Percentiles rank a stretch among this genome's conserved stretches.
These are phyloP conservation scores for Xanthostigma xanthostigma DNA, from an alignment of 2,888 invertebrate species.

Conservation along the genomic window DNA sequence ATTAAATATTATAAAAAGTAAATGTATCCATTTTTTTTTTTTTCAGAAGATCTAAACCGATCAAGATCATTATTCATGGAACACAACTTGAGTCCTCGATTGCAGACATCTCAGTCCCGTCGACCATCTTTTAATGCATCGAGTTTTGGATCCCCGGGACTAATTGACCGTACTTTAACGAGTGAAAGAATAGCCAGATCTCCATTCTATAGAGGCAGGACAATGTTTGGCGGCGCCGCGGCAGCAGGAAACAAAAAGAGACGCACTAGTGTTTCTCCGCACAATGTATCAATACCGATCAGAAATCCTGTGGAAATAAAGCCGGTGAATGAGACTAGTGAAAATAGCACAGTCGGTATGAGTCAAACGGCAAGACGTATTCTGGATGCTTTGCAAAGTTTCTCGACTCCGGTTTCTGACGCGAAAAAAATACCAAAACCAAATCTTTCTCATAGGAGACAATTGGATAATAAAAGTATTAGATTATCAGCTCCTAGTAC, in stretches of 20 bases:
- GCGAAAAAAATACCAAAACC: constrained; percentile 59
- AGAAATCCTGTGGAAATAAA: constrained; percentile 31
- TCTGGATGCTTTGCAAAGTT: constrained; percentile 64
- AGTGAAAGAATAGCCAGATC: constrained; percentile 36
- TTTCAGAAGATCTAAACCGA: constrained; percentile 21
- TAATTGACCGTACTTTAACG: constrained; percentile 29
- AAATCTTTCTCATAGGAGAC: constrained; percentile 6
- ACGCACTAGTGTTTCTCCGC: neutral
- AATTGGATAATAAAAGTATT: constrained; percentile 12
- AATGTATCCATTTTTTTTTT: constrained; percentile 6
- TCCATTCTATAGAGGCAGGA: constrained; percentile 61
- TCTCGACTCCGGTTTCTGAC: constrained; percentile 65
- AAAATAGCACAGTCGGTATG: constrained; percentile 30
- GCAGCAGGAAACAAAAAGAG: no score
- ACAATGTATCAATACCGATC: constrained; percentile 5
- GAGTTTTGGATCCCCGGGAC: constrained; percentile 25
- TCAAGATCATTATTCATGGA: constrained; percentile 28
- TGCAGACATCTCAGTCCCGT: constrained; percentile 23
- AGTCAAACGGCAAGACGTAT: constrained; percentile 66
- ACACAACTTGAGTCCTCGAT: constrained; percentile 15
- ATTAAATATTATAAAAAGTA: no score
- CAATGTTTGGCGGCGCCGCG: constrained; percentile 60
- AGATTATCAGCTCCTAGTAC: constrained; percentile 14
- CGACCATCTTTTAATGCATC: constrained; percentile 35
- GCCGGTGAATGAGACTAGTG: constrained; percentile 25